phyloP scores from a whole-genome alignment of 2,113 vertebrate species.

The Leiothrix lutea region DNA sequence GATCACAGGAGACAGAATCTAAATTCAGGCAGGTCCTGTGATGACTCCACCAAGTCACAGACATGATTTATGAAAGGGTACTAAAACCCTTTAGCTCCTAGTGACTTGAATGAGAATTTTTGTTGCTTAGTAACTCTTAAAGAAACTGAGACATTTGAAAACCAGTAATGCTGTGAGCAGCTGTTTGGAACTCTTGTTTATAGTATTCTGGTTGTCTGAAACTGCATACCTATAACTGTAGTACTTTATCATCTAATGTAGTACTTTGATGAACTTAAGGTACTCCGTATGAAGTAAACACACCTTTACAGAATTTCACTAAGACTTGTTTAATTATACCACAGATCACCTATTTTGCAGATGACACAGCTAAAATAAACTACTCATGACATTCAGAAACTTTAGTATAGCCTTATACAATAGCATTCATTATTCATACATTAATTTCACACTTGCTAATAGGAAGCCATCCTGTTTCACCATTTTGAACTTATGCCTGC shows the following conservation, averaged over 20 bases:
- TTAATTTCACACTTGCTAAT: background rate
- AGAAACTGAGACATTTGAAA: background rate
- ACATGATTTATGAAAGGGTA: background rate
- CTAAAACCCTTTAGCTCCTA: background rate
- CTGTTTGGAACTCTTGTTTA: background rate
- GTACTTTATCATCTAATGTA: background rate
- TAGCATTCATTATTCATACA: background rate
- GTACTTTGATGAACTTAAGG: background rate
- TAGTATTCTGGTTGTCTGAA: background rate
- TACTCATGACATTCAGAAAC: background rate
- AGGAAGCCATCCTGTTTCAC: background rate
- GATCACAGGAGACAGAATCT: background rate
- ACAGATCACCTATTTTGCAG: background rate
- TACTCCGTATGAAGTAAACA: background rate
- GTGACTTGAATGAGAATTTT: conserved; percentile 25
- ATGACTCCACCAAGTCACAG: background rate
- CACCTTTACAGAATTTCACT: background rate
- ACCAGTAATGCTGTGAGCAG: background rate
- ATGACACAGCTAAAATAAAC: background rate
- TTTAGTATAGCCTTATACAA: background rate
- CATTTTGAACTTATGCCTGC: background rate
- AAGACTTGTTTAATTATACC: background rate
- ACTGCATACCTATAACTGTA: background rate
- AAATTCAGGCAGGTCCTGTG: background rate
- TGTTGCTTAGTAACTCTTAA: conserved; percentile 40